phyloP scores from a whole-genome alignment of 2,113 vertebrate species.

The Hassar affinis region DNA sequence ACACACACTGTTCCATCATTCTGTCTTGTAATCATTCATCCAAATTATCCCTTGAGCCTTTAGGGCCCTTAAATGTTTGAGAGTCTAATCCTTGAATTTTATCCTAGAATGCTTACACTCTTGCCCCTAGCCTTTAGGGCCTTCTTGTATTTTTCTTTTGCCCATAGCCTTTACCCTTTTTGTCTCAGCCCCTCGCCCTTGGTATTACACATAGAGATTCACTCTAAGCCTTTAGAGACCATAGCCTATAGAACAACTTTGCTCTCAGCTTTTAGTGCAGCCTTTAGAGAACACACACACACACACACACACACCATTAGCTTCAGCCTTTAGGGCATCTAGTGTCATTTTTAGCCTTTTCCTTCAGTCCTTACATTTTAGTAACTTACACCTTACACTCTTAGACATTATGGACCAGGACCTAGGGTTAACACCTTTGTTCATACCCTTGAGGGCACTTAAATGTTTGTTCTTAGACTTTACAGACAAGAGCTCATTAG shows the following conservation, averaged over 20 bases:
- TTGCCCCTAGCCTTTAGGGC: too few relatives aligned
- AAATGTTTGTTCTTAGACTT: background rate
- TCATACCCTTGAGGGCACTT: background rate
- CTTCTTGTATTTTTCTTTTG: background rate
- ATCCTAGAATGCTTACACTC: background rate
- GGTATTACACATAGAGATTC: background rate
- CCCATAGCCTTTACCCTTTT: background rate
- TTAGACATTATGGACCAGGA: background rate
- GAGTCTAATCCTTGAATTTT: background rate
- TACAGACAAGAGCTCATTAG: background rate
- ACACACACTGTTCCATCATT: background rate
- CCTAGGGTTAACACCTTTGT: background rate
- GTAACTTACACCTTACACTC: background rate
- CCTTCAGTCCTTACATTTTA: background rate
- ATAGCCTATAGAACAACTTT: background rate
- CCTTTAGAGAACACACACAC: too few relatives aligned
- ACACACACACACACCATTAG: too few relatives aligned
- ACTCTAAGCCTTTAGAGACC: background rate
- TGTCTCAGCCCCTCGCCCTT: background rate
- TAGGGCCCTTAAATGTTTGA: background rate
- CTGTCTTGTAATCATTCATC: background rate
- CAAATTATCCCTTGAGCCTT: background rate
- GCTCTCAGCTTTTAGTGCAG: background rate
- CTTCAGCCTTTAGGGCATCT: background rate
- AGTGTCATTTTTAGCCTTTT: background rate